Base-by-base conservation (phyloP, 2,113 vertebrate species). In the Thalassoma bifasciatum region DNA sequence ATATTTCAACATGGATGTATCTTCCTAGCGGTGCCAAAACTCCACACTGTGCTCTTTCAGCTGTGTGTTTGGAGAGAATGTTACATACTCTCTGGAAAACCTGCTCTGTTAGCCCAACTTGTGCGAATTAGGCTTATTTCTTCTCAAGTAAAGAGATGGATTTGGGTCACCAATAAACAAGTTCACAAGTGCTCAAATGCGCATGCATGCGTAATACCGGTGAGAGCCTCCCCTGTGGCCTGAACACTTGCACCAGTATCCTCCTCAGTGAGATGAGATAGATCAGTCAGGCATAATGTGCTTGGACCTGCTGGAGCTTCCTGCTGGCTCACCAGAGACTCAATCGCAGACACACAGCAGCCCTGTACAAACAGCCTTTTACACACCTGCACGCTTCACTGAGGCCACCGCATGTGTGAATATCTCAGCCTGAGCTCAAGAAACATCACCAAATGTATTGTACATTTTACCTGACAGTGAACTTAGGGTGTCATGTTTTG, bases 381-480 rank as follows among this genome's bases (percentile, higher is more conserved):
- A 62, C 72, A 90, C 88, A 87, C 86, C 82, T 89, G 83, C 87
- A 85, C 60, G 90, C 82, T 90, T 90, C 82, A 86, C 75, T 91
- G 83, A 69, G 75, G 85, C 57, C 72, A 52, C 75, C 61, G 83
- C 78, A 83, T 77, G 82, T 84, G 88, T 86, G 77, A 91, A 82
- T 88, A 82, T 82, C 66, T 83, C 90, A 88, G 87, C 68, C 34
- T 8, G 75, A 82, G 73, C 79, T 91, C 0, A 72, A 40, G 69
- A 88, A 73, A 87, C 85, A 88, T 66, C 19, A 49, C 30, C 30
- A 30, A 30, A 4, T 30, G 6, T 30, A 30, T 30, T 30, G 30
- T 30, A 30, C 30, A 30, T 30, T 4, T 30, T 30, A 6, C 3
- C 30, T 30, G 30, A 30, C 3, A 30, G 30, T 30, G 30, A 30